Conservation (phyloP, 2,888 invertebrate species). For the Nezara viridula region DNA sequence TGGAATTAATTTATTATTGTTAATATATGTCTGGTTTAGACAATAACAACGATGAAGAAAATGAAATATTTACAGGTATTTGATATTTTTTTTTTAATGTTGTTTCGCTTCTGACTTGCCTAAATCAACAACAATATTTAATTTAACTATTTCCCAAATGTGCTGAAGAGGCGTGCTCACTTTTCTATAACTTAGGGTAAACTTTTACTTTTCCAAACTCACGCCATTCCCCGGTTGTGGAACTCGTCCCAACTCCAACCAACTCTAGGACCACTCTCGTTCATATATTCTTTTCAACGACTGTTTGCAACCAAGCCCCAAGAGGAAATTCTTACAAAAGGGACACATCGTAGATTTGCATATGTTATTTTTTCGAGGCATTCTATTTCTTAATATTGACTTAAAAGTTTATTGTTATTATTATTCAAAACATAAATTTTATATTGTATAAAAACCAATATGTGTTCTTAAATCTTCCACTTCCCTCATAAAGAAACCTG, state of each 20-base stretch:
- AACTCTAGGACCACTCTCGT: not conserved
- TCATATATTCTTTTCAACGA: constrained; percentile 31
- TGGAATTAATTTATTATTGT: no score
- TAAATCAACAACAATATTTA: not conserved
- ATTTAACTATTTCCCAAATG: not conserved
- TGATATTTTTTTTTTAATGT: not conserved
- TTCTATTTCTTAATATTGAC: not conserved
- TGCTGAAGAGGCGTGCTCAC: not conserved
- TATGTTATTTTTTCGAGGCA: not conserved
- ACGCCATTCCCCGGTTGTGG: not conserved
- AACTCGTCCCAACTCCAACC: not conserved
- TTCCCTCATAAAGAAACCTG: no score
- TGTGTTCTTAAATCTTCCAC: no score
- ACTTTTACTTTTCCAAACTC: constrained; percentile 29
- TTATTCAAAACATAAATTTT: not conserved
- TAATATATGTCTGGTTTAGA: no score
- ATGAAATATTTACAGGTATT: no score
- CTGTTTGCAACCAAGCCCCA: not conserved
- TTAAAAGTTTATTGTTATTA: not conserved
- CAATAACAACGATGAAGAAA: no score
- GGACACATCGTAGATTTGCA: not conserved
- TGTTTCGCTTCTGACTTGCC: not conserved
- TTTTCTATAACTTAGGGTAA: not conserved
- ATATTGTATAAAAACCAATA: no score
- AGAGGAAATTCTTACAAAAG: constrained; percentile 8